Conservation (phyloP, 2,797 vertebrate species). For the Poecilia velifera region DNA sequence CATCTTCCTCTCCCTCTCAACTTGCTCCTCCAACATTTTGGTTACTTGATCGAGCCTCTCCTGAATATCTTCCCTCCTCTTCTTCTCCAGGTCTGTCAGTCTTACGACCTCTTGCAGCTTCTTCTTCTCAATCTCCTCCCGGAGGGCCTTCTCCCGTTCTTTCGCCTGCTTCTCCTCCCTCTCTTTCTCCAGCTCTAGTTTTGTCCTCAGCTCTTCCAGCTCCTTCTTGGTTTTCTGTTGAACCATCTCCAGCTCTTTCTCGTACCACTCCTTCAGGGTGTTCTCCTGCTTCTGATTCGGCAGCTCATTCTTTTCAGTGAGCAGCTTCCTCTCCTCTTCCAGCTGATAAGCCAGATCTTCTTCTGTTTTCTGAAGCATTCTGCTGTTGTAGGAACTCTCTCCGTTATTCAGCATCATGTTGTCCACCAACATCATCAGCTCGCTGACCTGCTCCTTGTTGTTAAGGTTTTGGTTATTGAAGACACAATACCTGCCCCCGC, state of each 20-base stretch:
- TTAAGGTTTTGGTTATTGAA: slow-evolving; percentile 65
- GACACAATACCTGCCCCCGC: slow-evolving; percentile 64
- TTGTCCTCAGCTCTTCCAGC: slow-evolving; percentile 47
- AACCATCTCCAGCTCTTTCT: slow-evolving; percentile 48
- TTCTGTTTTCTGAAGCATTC: slow-evolving; percentile 55
- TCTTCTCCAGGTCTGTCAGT: slow-evolving; percentile 56
- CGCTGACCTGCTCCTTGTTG: slow-evolving; percentile 55
- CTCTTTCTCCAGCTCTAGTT: slow-evolving; percentile 36
- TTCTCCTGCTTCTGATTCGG: slow-evolving; percentile 40
- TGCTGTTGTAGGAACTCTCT: slow-evolving; percentile 47
- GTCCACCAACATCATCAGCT: slow-evolving; percentile 61
- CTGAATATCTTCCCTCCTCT: slow-evolving; percentile 47
- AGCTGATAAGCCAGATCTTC: slow-evolving; percentile 40
- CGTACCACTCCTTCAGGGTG: slow-evolving; percentile 40
- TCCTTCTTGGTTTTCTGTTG: slow-evolving; percentile 34
- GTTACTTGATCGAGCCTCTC: slow-evolving; percentile 41
- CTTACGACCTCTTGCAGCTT: slow-evolving; percentile 51
- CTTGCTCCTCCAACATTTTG: slow-evolving; percentile 50
- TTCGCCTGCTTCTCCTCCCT: slow-evolving; percentile 28
- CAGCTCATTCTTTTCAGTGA: slow-evolving; percentile 32
- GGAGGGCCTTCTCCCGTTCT: slow-evolving; percentile 32
- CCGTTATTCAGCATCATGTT: slow-evolving; percentile 35
- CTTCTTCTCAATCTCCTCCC: slow-evolving; percentile 30
- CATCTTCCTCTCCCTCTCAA: slow-evolving; percentile 34
- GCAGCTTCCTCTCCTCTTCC: slow-evolving; percentile 34